Conservation (phyloP, 2,797 vertebrate species). For the Psittacula echo region DNA sequence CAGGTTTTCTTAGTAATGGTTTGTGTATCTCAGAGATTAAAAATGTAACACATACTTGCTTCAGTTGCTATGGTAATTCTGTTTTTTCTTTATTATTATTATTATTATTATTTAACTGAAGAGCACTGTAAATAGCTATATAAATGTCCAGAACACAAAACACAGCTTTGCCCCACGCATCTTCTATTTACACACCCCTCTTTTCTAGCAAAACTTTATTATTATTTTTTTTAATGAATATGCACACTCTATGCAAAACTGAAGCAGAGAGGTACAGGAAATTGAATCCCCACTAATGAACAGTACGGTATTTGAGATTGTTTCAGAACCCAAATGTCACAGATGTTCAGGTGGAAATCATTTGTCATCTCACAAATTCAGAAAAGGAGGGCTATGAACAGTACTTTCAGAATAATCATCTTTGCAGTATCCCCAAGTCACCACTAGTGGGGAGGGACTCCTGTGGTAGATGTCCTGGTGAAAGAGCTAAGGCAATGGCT, state of each 20-base stretch:
- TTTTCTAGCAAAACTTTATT: slow-evolving; percentile 62
- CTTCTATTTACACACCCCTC: slow-evolving; percentile 58
- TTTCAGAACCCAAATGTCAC: slow-evolving; percentile 54
- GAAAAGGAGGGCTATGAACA: neutral
- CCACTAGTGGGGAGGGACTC: neutral
- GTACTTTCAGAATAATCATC: neutral
- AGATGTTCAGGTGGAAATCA: slow-evolving; percentile 60
- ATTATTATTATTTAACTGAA: slow-evolving; percentile 29
- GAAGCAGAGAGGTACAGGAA: slow-evolving; percentile 49
- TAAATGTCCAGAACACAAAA: slow-evolving; percentile 61
- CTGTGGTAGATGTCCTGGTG: neutral
- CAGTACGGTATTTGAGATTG: slow-evolving; percentile 39
- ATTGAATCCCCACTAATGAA: slow-evolving; percentile 63
- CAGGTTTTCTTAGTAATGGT: neutral
- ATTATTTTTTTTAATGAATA: slow-evolving; percentile 60
- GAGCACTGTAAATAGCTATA: slow-evolving; percentile 56
- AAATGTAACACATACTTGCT: slow-evolving; percentile 31
- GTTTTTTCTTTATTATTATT: neutral
- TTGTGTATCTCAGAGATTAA: slow-evolving; percentile 44
- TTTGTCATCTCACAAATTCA: neutral
- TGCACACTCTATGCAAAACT: slow-evolving; percentile 48
- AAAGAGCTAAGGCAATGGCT: neutral
- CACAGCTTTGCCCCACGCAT: slow-evolving; percentile 38
- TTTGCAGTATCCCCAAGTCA: neutral
- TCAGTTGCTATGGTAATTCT: slow-evolving; percentile 65